Base-by-base conservation (phyloP, 2,797 vertebrate genomes). In the Parauchenoglanis punctatus region DNA sequence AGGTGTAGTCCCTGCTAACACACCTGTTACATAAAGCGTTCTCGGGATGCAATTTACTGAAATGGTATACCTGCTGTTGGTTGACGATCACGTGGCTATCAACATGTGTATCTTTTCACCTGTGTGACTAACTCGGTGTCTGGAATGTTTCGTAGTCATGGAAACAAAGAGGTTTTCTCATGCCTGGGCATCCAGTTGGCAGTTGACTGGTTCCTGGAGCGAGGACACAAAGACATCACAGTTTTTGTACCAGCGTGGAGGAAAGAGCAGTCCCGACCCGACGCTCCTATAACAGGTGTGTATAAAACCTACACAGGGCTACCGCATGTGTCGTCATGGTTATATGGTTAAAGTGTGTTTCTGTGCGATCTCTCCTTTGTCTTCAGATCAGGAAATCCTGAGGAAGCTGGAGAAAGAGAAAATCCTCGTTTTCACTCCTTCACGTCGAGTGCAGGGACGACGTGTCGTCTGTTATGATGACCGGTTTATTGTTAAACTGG, bases 141-240 rank as follows among this genome's bases (percentile, higher is more conserved):
- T 77, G 28, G 85, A 75, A 88, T 94, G 28, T 94, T 91, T 94
- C 94, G 85, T 94, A 99, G 98, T 93, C 99, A 99, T 95, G 99
- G 98, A 90, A 99, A 99, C 96, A 99, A 99, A 95, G 98, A 99
- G 95, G 97, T 98, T 76, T 99, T 99, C 94, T 99, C 99, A 86
- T 99, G 99, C 92, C 97, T 97, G 86, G 98, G 99, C 87, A 99
- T 99, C 93, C 98, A 99, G 85, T 95, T 99, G 88, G 98, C 98
- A 89, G 98, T 99, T 78, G 98, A 99, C 86, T 99, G 98, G 98
- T 99, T 99, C 93, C 94, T 97, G 92, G 98, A 99, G 91, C 99
- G 99, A 95, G 97, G 97, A 87, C 99, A 99, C 94, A 99, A 98
- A 96, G 97, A 99, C 93, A 98, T 99, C 93, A 99, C 98, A 52